Evolutionary conservation across 2,113 vertebrate species (phyloP), one percentile per base, ranked within the genome.

Genomic region (Phylloscopus trochiloides): DNA sequence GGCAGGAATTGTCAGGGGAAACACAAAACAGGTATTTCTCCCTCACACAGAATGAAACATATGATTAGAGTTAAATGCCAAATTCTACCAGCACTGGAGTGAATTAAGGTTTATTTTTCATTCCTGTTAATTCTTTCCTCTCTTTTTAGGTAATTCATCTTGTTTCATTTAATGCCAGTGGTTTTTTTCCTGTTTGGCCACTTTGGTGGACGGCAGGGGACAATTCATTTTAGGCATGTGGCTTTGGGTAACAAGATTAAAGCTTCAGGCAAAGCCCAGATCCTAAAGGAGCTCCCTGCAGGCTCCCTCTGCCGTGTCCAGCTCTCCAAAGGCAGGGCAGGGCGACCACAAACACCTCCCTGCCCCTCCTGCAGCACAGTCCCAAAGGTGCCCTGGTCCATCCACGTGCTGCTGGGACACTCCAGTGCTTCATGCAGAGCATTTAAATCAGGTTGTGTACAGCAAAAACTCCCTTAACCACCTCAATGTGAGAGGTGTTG

Each of bases 1-100:
- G 81, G 90, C 74, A 94, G 77, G 58, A 87, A 91, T 88, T 68
- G 9, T 65, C 77, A 61, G 81, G 84, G 94, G 84, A 94, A 88
- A 68, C 65, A 68, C 3, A 0, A n/a, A 91, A 32, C 93, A 94
- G 94, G 87, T 94, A 92, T 61, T 82, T 79, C 42, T 87, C 66
- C 62, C 54, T 18, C 45, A 72, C 57, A 68, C 7, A 76, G 73
- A 86, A 45, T 25, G 42, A 93, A 90, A 73, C 72, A 25, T 11
- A 26, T 16, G 59, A 90, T 73, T 65, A 47, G 70, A 72, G 47
- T 71, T 40, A 85, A 93, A 91, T 38, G 40, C 86, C 86, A 94
- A 77, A 89, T 75, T 48, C 86, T 87, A 45, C 31, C 38, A 10
- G 76, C 57, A 68, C 48, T 78, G 76, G 31, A 74, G 51, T 0